These are phyloP conservation scores for Perizoma affinitatum DNA, from an alignment of 2,888 invertebrate genomes.

Conservation along the genomic window DNA sequence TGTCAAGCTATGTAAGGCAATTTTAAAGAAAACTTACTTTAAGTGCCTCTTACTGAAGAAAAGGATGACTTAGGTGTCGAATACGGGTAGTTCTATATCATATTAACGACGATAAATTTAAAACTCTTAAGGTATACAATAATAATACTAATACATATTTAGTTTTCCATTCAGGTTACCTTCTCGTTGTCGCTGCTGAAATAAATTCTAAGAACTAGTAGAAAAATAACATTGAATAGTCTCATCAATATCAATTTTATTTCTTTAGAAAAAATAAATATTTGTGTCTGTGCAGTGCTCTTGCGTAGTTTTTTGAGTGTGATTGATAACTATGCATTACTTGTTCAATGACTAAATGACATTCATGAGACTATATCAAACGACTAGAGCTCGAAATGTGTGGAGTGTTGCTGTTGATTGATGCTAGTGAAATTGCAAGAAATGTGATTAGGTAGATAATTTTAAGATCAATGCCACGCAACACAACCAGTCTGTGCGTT, in stretches of 20 bases:
- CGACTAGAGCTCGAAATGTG: slow-evolving; percentile 34
- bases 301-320: neutral
- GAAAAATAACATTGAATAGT: slow-evolving; percentile 30
- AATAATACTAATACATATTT: neutral
- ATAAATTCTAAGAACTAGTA: slow-evolving; percentile 26
- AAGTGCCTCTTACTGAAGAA: slow-evolving; percentile 39
- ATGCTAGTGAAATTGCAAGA: slow-evolving; percentile 21
- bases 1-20: slow-evolving; percentile 27
- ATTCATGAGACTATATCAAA: slow-evolving; percentile 30
- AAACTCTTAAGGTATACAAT: neutral
- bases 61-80: slow-evolving; percentile 20
- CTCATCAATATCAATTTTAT: slow-evolving; percentile 19
- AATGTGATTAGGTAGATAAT: slow-evolving; percentile 6
- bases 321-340: neutral
- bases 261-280: neutral
- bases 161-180: neutral
- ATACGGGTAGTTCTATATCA: slow-evolving; percentile 4
- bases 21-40: slow-evolving; percentile 39
- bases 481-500: slow-evolving; percentile 14
- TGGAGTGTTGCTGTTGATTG: slow-evolving; percentile 23
- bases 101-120: neutral
- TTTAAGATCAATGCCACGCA: slow-evolving; percentile 17
- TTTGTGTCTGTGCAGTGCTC: neutral
- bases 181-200: slow-evolving; percentile 20
- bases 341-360: slow-evolving; percentile 14